Evolutionary conservation across 2,113 vertebrate species (phyloP).

Genomic region (Numenius arquata): DNA sequence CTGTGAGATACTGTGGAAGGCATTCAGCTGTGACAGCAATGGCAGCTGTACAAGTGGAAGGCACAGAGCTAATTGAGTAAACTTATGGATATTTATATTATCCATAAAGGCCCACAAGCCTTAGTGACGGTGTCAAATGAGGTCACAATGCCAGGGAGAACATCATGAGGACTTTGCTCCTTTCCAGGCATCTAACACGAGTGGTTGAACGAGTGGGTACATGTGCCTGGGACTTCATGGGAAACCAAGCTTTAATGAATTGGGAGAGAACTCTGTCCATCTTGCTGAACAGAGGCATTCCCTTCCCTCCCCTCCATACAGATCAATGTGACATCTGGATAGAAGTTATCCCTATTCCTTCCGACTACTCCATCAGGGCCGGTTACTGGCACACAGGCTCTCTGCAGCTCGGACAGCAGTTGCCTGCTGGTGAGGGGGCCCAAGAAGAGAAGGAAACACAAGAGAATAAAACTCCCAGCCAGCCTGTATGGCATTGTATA

Average conservation of each 20-base stretch:
- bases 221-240: neutral
- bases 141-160: neutral
- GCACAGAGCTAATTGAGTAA: neutral
- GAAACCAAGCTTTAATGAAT: neutral
- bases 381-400: neutral
- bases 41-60: neutral
- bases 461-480: neutral
- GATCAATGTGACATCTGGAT: neutral
- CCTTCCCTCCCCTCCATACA: neutral
- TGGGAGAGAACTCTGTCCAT: neutral
- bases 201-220: rapidly evolving
- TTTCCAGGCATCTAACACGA: neutral
- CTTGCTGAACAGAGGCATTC: neutral
- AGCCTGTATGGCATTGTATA: neutral
- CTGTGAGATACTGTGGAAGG: neutral
- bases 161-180: neutral
- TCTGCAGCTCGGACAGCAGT: neutral
- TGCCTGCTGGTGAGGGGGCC: neutral
- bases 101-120: neutral
- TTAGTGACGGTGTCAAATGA: neutral
- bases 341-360: neutral
- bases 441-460: neutral
- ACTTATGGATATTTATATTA: neutral
- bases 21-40: neutral
- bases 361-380: neutral